Evolutionary conservation across 2,888 invertebrate species (phyloP), one percentile per base, ranked within the genome.

Genomic region (Scotopteryx bipunctaria): DNA sequence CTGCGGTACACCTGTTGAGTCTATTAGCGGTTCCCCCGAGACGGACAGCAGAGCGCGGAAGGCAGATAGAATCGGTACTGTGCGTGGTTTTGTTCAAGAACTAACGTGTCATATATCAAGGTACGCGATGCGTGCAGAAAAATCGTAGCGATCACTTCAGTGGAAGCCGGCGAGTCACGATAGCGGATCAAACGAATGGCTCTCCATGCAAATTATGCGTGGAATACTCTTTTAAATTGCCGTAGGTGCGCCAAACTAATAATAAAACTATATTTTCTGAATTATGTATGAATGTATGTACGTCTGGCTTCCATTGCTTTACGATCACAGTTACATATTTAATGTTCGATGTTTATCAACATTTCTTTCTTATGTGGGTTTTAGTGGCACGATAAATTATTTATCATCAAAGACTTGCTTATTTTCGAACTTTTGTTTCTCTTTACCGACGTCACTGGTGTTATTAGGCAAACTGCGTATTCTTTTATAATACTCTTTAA

Each of bases 291-390:
- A 80, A 77, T 76, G 78, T 78, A 76, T 75, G 74, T 76, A 78
- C 71, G 87, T 82, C 88, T 88, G 88, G 86, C 79, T 79, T 85
- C 80, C 76, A 81, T 86, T 78, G 74, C 81, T 80, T 90, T 88
- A 90, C 72, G 87, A 88, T 87, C 82, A 79, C 88, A 87, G 90
- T 90, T 89, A 88, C 87, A 89, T 89, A 88, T 88, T 88, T 87
- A 86, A 88, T 88, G 86, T 85, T 84, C 86, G 83, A 86, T 89
- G 90, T 90, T 89, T 90, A 90, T 90, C 88, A 90, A 89, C 89
- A 90, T 83, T 88, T 89, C 85, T 89, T 90, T 89, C 88, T 89
- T 86, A 86, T 87, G 81, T 86, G 86, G 83, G 83, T 86, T 89
- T 88, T 89, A 90, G 83, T 87, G 86, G 69, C 47, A 83, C 82